phyloP scores from a whole-genome alignment of 2,888 invertebrate species.

The Sipha maydis region DNA sequence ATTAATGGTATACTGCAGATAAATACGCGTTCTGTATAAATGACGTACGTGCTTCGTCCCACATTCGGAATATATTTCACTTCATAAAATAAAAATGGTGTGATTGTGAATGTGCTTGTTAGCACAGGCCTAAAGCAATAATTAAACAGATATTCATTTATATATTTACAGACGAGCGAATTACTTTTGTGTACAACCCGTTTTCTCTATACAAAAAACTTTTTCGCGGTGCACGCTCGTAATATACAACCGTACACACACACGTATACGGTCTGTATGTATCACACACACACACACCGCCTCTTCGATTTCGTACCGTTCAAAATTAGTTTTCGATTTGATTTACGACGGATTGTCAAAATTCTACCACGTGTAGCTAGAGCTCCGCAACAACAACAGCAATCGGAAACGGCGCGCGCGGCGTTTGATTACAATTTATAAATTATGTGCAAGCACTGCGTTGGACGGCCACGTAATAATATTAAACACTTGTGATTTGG shows the following conservation, averaged over 20 bases:
- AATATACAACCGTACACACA: background rate
- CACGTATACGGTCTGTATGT: too few relatives aligned
- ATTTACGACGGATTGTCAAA: conserved; percentile 54
- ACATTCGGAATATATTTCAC: conserved; percentile 30
- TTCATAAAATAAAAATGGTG: background rate
- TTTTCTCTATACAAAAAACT: conserved; percentile 12
- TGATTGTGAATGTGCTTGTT: conserved; percentile 33
- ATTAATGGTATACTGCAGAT: background rate
- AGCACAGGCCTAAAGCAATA: conserved; percentile 41
- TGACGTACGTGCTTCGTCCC: background rate
- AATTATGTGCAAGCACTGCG: conserved; percentile 25
- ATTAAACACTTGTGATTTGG: background rate
- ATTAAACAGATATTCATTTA: conserved; percentile 38
- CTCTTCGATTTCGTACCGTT: conserved; percentile 35
- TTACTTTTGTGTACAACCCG: conserved; percentile 41
- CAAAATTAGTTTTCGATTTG: conserved; percentile 54
- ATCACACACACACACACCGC: background rate
- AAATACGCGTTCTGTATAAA: background rate
- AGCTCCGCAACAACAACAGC: background rate
- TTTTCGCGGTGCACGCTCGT: conserved; percentile 24
- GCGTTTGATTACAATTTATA: conserved; percentile 27
- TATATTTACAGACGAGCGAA: conserved; percentile 15
- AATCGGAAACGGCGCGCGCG: background rate
- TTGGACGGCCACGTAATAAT: background rate
- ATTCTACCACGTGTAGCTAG: background rate